Evolutionary conservation across 2,797 vertebrate genomes (phyloP), one percentile per base, ranked within the genome.

Genomic region (Notoglanidium macrostoma): DNA sequence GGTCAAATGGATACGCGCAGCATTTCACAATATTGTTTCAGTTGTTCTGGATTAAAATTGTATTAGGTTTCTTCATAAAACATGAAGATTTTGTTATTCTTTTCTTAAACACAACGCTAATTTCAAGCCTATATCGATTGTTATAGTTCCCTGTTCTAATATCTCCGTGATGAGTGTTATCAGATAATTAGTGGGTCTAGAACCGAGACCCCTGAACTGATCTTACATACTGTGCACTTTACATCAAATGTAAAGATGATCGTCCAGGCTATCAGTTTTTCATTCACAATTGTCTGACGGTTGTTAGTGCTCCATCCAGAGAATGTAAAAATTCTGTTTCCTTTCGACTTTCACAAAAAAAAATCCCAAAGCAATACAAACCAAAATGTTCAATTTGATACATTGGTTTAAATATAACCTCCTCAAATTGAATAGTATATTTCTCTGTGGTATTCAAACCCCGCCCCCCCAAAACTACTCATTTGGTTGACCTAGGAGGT

Each of bases 1-100:
- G 83, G 55, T 86, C 63, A 84, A 23, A 80, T 40, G 55, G 78
- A 61, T 61, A 26, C 2, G 12, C 35, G 26, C 11, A 80, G 78
- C 35, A 61, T 80, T 80, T 80, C 29, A 70, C 17, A 21, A 83
- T 67, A 35, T 83, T 19, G 65, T 29, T 40, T 19, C 26, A 67
- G 14, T 29, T 65, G 81, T 54, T 32, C 59, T 49, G 26, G 55
- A 79, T 5, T 40, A 40, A 61, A 44, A 40, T 80, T 2, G 21
- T 12, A 61, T 61, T 80, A 40, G 32, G 21, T 40, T 80, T 44
- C 10, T 59, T 61, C 61, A 44, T 44, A 80, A 44, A 79, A 55
- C 29, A 35, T 11, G 51, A 78, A 17, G 23, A 54, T 54, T 77
- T 54, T 54, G 6, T 44, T 49, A n/a, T 49, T 49, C 26, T n/a